phyloP scores from a whole-genome alignment of 2,113 vertebrate species.

The Albula glossodonta region DNA sequence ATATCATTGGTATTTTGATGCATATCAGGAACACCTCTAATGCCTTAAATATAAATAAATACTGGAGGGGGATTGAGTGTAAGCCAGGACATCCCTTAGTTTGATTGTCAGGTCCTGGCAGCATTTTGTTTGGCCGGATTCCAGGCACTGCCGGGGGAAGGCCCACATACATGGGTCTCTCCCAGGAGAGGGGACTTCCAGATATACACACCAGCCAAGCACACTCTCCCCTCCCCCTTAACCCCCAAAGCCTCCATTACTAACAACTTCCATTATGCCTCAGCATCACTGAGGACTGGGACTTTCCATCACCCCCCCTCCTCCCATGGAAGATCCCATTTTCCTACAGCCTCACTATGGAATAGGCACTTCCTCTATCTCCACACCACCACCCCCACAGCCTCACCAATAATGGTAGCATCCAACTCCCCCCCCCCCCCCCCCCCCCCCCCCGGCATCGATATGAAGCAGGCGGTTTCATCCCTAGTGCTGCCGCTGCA shows the following conservation, averaged over 20 bases:
- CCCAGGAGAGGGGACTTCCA: background rate
- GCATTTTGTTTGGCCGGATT: background rate
- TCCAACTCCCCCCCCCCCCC: background rate
- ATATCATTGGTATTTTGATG: background rate
- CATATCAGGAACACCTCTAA: background rate
- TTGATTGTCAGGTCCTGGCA: background rate
- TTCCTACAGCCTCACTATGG: background rate
- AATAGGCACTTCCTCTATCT: background rate
- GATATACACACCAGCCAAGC: background rate
- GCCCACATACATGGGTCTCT: background rate
- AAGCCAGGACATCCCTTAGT: background rate
- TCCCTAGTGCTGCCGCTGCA: background rate
- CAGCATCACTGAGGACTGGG: background rate
- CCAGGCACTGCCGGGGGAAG: background rate
- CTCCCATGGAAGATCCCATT: background rate
- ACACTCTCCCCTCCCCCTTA: background rate
- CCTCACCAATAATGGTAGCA: slow-evolving; percentile 1
- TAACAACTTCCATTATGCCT: background rate
- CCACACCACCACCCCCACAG: background rate
- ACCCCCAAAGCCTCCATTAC: background rate
- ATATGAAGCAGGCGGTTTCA: background rate
- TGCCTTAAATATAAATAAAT: background rate
- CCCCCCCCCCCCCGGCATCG: background rate
- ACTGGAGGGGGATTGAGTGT: background rate
- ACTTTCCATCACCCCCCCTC: background rate